Conservation (phyloP, 2,113 vertebrate species). For the Ciconia stormi region DNA sequence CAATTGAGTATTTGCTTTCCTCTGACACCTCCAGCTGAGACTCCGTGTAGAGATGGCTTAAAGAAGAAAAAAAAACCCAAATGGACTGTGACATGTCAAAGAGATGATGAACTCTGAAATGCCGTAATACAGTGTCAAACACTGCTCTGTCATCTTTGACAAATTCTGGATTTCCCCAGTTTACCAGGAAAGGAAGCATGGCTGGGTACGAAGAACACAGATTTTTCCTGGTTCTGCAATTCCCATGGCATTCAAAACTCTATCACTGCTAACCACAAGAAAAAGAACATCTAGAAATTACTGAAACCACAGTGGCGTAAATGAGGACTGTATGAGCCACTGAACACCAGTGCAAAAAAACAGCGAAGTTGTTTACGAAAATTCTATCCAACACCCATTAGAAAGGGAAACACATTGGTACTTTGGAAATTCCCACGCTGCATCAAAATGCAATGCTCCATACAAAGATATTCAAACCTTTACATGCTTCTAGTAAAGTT, state of each 20-base stretch:
- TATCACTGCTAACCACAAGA: background rate
- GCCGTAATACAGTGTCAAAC: background rate
- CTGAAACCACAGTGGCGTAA: background rate
- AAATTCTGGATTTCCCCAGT: background rate
- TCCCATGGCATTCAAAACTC: background rate
- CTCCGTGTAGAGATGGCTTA: background rate
- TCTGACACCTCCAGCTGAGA: background rate
- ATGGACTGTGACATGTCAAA: background rate
- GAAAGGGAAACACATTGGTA: background rate
- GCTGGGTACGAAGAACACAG: background rate
- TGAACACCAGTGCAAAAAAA: background rate
- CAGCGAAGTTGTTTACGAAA: background rate
- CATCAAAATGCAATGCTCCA: background rate
- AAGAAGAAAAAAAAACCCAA: background rate
- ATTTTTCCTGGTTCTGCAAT: background rate
- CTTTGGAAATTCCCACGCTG: background rate
- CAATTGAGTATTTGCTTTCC: background rate
- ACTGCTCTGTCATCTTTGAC: background rate
- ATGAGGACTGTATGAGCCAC: background rate
- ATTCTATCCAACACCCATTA: background rate
- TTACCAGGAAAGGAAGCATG: background rate
- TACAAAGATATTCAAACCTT: background rate
- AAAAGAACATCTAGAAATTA: slow-evolving; percentile 1
- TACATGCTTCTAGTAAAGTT: background rate
- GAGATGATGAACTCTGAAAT: background rate